Base-by-base conservation (phyloP, 2,797 vertebrate genomes). In the Micromesistius poutassou region DNA sequence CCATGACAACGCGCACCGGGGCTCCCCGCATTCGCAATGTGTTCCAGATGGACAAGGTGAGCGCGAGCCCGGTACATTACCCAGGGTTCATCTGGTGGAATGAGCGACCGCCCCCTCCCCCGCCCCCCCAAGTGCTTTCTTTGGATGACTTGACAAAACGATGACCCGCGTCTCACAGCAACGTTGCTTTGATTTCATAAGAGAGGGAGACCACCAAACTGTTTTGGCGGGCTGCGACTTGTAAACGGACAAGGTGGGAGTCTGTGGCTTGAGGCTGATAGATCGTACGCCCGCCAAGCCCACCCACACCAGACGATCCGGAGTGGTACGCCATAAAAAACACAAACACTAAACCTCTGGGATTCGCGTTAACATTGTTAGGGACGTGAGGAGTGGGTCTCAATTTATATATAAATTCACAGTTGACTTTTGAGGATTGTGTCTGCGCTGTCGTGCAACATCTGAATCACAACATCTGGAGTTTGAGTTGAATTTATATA, bases 21-120 rank as follows among this genome's bases (percentile, higher is more conserved):
- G 83, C 78, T 85, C 80, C 4, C 4, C 46, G 77, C 90, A 90
- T 92, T 89, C 46, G 77, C 90, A 90, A 92, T 89, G 84, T 71
- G 31, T 92, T 93, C 90, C 91, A 93, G 90, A 91, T 92, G 90
- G 83, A 92, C 85, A 50, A 91, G 91, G 90, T 93, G 85, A 85
- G 86, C 85, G 87, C 90, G 89, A 91, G 88, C 80, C 86, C 86
- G 82, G 87, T 86, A 74, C 86, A 82, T 88, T 87, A 88, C 87
- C 86, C 78, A 78, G 22, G 72, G 33, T 31, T 10, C 25, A 81
- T 92, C 91, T 91, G 90, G 77, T 89, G 84, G 80, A 91, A 86
- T 86, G 83, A 92, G 91, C 86, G 78, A 87, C 86, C 91, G 89
- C 85, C 91, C 89, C 86, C 85, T 82, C 85, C n/a, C n/a, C 86